A percentile compares a stretch with the other conserved stretches of the same genome.
phyloP scores from a whole-genome alignment of 2,113 vertebrate species.

The Cryptotis parvus region DNA sequence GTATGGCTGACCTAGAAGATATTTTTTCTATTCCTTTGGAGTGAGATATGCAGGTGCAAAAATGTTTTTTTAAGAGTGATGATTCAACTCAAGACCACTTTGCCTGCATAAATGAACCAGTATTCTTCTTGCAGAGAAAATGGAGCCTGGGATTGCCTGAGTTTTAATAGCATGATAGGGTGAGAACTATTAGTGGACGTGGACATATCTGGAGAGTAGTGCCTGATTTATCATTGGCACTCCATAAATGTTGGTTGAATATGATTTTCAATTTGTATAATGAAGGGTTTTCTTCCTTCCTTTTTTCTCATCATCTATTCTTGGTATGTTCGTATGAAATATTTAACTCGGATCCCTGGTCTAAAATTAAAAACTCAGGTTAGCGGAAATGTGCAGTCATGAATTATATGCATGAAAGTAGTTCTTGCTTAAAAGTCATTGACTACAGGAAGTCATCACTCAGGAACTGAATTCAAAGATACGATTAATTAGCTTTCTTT shows the following conservation, averaged over 20 bases:
- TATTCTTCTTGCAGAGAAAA: constrained; percentile 2
- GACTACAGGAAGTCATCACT: background rate
- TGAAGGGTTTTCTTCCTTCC: constrained; percentile 53
- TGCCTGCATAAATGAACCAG: background rate
- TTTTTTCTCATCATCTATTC: constrained; percentile 71
- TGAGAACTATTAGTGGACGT: background rate
- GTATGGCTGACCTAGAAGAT: background rate
- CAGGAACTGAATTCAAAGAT: constrained; percentile 27
- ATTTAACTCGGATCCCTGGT: constrained; percentile 65
- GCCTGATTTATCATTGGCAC: background rate
- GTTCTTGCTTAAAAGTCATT: background rate
- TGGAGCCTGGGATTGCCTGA: background rate
- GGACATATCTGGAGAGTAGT: background rate
- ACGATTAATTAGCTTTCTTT: constrained; percentile 7
- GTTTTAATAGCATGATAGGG: background rate
- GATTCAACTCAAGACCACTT: background rate
- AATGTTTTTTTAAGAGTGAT: background rate
- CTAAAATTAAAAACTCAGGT: constrained; percentile 78
- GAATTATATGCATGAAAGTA: constrained; percentile 22
- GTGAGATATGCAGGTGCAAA: background rate
- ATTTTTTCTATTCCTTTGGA: background rate
- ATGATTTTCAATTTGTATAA: constrained; percentile 50
- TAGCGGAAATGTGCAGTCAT: constrained; percentile 60
- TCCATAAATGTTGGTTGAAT: constrained; percentile 2
- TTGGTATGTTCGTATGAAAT: constrained; percentile 75